Evolutionary conservation across 2,113 vertebrate genomes (phyloP).

Genomic region (Buteo buteo): DNA sequence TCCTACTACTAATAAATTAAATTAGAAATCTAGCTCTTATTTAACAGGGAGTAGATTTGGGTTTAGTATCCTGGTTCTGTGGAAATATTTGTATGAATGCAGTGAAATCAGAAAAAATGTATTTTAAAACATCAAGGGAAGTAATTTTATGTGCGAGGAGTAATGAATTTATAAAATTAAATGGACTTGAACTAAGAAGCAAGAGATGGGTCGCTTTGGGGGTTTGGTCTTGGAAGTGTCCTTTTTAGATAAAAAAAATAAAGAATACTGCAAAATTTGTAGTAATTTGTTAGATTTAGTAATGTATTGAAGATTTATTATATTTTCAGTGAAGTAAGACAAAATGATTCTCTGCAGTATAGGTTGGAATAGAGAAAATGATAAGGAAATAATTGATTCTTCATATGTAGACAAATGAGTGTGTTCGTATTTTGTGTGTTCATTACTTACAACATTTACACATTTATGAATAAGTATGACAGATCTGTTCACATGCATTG

Average conservation of each 20-base stretch:
- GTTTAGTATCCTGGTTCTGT: neutral
- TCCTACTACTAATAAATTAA: neutral
- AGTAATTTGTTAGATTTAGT: conserved; percentile 53
- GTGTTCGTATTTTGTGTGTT: conserved; percentile 64
- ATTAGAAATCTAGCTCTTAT: neutral
- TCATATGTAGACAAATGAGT: conserved; percentile 61
- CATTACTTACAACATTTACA: conserved; percentile 67
- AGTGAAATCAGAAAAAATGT: neutral
- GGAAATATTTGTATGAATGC: neutral
- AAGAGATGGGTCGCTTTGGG: neutral
- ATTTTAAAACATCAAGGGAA: neutral
- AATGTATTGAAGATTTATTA: conserved; percentile 61
- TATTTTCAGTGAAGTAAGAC: conserved; percentile 62
- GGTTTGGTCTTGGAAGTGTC: neutral
- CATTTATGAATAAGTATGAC: conserved; percentile 59
- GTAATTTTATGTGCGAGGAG: neutral
- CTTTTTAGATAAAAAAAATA: conserved; percentile 24
- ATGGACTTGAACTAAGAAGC: neutral
- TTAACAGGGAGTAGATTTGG: neutral
- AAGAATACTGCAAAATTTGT: conserved; percentile 12
- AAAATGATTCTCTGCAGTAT: conserved; percentile 40
- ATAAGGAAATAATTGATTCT: conserved; percentile 66
- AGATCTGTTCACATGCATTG: conserved; percentile 41
- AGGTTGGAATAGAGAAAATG: conserved; percentile 39
- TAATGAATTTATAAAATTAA: conserved; percentile 26